Base-by-base conservation (phyloP, 2,797 vertebrate species). In the Fundulus diaphanus region DNA sequence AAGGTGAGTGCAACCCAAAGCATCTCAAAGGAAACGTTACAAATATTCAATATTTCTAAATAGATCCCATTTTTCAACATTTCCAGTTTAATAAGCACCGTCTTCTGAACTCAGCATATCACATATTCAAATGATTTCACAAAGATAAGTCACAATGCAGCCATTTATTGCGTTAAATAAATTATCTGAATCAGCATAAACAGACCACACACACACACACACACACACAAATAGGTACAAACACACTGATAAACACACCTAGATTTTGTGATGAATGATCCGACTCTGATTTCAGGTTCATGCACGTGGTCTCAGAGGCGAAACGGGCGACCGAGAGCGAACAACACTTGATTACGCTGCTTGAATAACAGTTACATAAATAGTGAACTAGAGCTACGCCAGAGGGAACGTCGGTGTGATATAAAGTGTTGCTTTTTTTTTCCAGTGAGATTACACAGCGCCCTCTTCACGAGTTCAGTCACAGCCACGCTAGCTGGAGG, bases 121-220 rank as follows among this genome's bases (percentile, higher is more conserved):
- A 5, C 20, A 49, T 51, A 37, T 24, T 40, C 15, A 65, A 65
- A 40, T n/a, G 12, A 65, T 65, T 40, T 65, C 24, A 66, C 72
- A 78, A 31, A 67, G 70, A 56, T 65, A 29, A 20, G 42, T 2
- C 76, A 83, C 82, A 87, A 82, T 87, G 85, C 81, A 89, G 88
- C 70, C 85, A 75, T 92, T 92, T 91, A 95, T 95, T 95, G 86
- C 85, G 68, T 88, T 88, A 85, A 90, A 94, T 94, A 94, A 94
- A 93, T 89, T 92, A 93, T 86, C 86, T 74, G 72, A 90, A 88
- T 92, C 84, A 85, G 82, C 82, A 80, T 77, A 40, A 90, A 74
- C 57, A 7, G 31, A 84, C 83, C 56, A 68, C 51, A 83, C 68
- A 85, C 57, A 84, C 31, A 90, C 51, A 87, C 31, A 83, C 31